Conservation (phyloP, 2,888 invertebrate species). For the Diarsia brunnea region DNA sequence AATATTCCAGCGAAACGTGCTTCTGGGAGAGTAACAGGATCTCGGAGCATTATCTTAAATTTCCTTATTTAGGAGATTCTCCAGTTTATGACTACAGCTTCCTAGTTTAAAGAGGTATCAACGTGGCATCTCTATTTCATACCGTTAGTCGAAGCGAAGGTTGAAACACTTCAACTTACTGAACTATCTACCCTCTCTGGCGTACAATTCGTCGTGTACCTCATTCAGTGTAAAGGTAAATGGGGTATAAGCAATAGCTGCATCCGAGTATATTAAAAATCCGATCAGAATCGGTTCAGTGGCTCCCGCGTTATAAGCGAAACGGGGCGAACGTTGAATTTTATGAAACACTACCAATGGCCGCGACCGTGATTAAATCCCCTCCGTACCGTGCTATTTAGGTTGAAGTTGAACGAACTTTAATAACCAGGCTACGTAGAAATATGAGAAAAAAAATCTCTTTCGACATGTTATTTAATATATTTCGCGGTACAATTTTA, state of each 20-base stretch:
- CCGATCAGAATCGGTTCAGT: conserved; percentile 66
- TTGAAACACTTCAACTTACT: conserved; percentile 14
- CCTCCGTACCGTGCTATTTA: conserved; percentile 63
- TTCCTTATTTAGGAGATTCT: conserved; percentile 40
- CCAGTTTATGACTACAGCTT: conserved; percentile 51
- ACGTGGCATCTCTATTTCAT: conserved; percentile 23
- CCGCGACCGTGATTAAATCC: conserved; percentile 69
- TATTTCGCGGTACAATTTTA: conserved; percentile 43
- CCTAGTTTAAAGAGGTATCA: conserved; percentile 34
- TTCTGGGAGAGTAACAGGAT: conserved; percentile 24
- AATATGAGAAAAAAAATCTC: conserved; percentile 63
- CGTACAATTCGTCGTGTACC: conserved; percentile 27
- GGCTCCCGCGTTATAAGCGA: conserved; percentile 63
- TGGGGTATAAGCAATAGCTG: conserved; percentile 57
- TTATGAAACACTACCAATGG: conserved; percentile 70
- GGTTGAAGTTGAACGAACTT: conserved; percentile 69
- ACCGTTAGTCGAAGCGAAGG: conserved; percentile 12
- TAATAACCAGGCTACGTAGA: conserved; percentile 62
- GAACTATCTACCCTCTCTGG: conserved; percentile 21
- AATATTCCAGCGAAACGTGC: conserved; percentile 25
- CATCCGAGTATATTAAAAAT: conserved; percentile 66
- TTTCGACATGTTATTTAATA: conserved; percentile 59
- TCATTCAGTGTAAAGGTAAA: conserved; percentile 54
- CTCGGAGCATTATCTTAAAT: conserved; percentile 44
- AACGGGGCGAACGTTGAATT: conserved; percentile 67